Evolutionary conservation across 1,140 invertebrate genomes (phyloP), one percentile per base, ranked within the genome.

Genomic region (Diorhabda sublineata): DNA sequence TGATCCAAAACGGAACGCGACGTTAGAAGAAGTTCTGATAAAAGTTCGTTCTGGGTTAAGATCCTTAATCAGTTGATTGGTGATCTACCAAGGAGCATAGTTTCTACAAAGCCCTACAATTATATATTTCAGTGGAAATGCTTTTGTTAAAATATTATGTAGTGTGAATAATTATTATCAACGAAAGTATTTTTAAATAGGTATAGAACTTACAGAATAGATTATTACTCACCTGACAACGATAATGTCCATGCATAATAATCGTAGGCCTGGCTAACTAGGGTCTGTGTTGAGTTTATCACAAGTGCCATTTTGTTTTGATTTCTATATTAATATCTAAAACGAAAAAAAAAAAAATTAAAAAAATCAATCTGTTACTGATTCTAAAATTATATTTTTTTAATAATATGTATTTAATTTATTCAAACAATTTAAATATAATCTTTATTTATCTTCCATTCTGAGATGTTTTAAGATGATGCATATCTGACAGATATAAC

Each of bases 231-330:
- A 90, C 89, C 89, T 81, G 89, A 87, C 66, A 90, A 81, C 58
- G 88, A 89, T 71, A 90, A 78, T 2, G 89, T 89, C 89, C 89
- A 90, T 72, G 89, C 79, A 77, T 91, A 91, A 78, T 90, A 90
- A 68, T 89, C 85, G 70, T 90, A 89, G 44, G 83, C 86, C 58
- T 86, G 85, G 71, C 83, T 84, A 45, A 89, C 73, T 8, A 88
- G 79, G 63, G 81, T 84, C 68, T 86, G 81, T 42, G 87, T 89
- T 11, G 87, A 85, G 83, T 90, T 90, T 69, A 89, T 83, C 76
- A 88, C 71, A 44, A 68, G 71, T 70, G 84, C 82, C 85, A 87
- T 86, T 42, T 70, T 73, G n/a, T n/a, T 65, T 47, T 58, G 44
- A 26, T 42, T 58, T 57, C 57, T 64, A 56, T 26, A 26, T 26